phyloP scores from a whole-genome alignment of 2,113 vertebrate species.

The Brachypteracias leptosomus region DNA sequence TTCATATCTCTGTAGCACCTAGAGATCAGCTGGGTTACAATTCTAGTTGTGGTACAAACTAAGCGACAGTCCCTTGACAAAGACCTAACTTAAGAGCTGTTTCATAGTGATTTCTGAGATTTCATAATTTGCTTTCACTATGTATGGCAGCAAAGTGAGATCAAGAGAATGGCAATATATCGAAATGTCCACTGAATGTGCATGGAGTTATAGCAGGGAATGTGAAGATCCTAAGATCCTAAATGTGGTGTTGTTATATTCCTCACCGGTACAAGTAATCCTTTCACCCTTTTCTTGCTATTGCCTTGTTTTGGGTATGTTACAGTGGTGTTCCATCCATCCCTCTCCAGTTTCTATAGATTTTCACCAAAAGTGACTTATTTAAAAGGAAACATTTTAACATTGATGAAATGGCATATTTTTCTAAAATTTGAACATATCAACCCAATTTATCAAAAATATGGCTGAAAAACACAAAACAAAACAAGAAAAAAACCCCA shows the following conservation, averaged over 20 bases:
- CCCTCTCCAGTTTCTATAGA: not conserved
- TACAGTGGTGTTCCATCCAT: not conserved
- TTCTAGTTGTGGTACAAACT: not conserved
- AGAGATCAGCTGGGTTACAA: constrained; percentile 9
- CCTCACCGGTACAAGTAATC: not conserved
- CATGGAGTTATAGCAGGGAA: not conserved
- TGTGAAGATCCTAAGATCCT: not conserved
- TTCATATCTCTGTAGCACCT: constrained; percentile 8
- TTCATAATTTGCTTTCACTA: not conserved
- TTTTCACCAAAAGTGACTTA: not conserved
- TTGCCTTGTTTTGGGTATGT: not conserved
- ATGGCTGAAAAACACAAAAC: not conserved
- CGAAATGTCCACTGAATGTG: not conserved
- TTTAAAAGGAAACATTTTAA: not conserved
- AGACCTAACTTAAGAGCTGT: not conserved
- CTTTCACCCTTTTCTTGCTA: not conserved
- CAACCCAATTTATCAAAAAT: not conserved
- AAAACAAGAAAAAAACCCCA: not conserved
- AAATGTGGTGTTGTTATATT: not conserved
- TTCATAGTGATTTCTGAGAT: not conserved
- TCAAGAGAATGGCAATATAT: not conserved
- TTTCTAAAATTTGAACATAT: not conserved
- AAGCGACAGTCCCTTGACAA: not conserved
- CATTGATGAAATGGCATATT: not conserved
- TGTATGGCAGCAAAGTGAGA: not conserved